Percentiles rank a stretch among this genome's conserved stretches.
phyloP scores from a whole-genome alignment of 2,888 invertebrate genomes.

The Monoplex corrugatus region DNA sequence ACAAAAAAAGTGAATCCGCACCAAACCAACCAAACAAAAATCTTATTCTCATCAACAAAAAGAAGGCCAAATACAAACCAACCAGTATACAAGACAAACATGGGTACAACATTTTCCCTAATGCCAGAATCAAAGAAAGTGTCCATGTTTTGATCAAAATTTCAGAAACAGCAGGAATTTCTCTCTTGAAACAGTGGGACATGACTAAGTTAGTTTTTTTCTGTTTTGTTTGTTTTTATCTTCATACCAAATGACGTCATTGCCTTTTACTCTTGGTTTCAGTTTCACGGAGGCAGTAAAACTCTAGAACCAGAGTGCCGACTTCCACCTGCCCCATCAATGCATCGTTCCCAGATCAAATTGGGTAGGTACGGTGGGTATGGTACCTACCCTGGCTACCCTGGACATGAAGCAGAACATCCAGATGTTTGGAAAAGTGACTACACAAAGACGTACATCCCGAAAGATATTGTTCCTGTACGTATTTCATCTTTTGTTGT shows the following conservation, averaged over 20 bases:
- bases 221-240: neutral
- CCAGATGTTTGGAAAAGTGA: constrained; percentile 67
- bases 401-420: constrained; percentile 55
- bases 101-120: too few species aligned
- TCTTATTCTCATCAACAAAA: too few species aligned
- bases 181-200: too few species aligned
- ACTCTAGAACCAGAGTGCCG: constrained; percentile 66
- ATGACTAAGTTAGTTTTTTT: neutral
- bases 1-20: too few species aligned
- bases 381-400: constrained; percentile 31
- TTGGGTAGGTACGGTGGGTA: constrained; percentile 56
- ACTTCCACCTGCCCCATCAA: constrained; percentile 69
- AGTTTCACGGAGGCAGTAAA: constrained; percentile 75
- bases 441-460: constrained; percentile 66
- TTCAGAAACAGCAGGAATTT: too few species aligned
- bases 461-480: constrained; percentile 73
- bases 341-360: constrained; percentile 73
- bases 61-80: too few species aligned
- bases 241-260: neutral
- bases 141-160: too few species aligned
- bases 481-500: constrained; percentile 56
- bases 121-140: too few species aligned
- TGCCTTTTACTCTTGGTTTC: neutral
- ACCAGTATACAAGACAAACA: too few species aligned
- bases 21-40: too few species aligned